These are phyloP conservation scores for Eupithecia subfuscata DNA, from an alignment of 2,888 invertebrate species.

Conservation along the genomic window DNA sequence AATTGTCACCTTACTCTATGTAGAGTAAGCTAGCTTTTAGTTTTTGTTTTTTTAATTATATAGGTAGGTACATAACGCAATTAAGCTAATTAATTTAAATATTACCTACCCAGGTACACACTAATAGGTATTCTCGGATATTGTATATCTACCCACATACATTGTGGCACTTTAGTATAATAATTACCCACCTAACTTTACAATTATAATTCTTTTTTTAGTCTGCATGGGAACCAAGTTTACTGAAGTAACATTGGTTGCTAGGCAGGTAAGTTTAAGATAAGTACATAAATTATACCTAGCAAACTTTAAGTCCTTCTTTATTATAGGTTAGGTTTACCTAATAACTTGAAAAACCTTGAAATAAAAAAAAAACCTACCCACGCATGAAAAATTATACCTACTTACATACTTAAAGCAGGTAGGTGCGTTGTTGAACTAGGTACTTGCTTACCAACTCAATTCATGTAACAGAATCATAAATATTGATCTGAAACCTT, in stretches of 20 bases:
- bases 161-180: background rate
- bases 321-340: background rate
- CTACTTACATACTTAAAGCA: too few relatives aligned
- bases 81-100: too few relatives aligned
- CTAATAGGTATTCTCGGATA: background rate
- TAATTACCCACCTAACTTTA: background rate
- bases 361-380: too few relatives aligned
- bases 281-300: background rate
- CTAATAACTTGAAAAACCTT: background rate
- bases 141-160: background rate
- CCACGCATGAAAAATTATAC: background rate
- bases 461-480: background rate
- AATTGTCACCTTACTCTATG: background rate
- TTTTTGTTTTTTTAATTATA: background rate
- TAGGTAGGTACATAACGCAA: too few relatives aligned
- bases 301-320: background rate
- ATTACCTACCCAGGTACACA: too few relatives aligned
- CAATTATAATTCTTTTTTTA: conserved; percentile 2
- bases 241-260: background rate
- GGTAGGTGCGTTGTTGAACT: too few relatives aligned
- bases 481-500: background rate
- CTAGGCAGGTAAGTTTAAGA: background rate
- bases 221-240: background rate
- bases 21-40: background rate
- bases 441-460: background rate